These are phyloP conservation scores for Echeneis naucrates DNA, from an alignment of 2,797 vertebrate genomes.

Conservation along the genomic window DNA sequence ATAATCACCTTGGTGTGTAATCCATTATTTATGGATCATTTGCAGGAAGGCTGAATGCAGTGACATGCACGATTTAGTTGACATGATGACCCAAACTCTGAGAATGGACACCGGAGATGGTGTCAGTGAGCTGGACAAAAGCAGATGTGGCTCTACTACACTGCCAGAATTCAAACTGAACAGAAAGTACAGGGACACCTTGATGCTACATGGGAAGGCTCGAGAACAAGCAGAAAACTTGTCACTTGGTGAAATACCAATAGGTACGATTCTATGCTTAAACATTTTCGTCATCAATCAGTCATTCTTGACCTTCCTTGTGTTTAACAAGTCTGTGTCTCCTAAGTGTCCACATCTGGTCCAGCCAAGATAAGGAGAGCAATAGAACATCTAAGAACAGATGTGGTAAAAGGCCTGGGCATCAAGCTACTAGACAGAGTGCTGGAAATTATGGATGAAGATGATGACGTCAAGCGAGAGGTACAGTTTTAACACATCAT, in stretches of 20 bases:
- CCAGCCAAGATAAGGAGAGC: slow-evolving; percentile 92
- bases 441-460: slow-evolving; percentile 93
- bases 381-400: slow-evolving; percentile 91
- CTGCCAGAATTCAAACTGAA: slow-evolving; percentile 91
- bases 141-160: slow-evolving; percentile 55
- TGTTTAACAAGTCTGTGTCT: slow-evolving; percentile 19
- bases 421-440: slow-evolving; percentile 92
- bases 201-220: slow-evolving; percentile 93
- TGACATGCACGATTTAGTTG: slow-evolving; percentile 94
- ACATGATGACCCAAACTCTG: slow-evolving; percentile 94
- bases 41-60: slow-evolving; percentile 86
- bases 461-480: slow-evolving; percentile 91
- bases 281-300: not conserved
- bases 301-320: not conserved
- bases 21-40: not conserved
- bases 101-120: slow-evolving; percentile 87
- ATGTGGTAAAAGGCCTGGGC: slow-evolving; percentile 92
- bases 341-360: slow-evolving; percentile 84
- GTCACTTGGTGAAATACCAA: slow-evolving; percentile 85
- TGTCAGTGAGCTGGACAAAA: slow-evolving; percentile 61
- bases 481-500: slow-evolving; percentile 72
- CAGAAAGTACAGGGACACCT: slow-evolving; percentile 92
- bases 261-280: slow-evolving; percentile 73
- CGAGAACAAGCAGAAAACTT: slow-evolving; percentile 82
- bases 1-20: not conserved